Evolutionary conservation across 2,113 vertebrate genomes (phyloP).

Genomic region (Lampris incognitus): DNA sequence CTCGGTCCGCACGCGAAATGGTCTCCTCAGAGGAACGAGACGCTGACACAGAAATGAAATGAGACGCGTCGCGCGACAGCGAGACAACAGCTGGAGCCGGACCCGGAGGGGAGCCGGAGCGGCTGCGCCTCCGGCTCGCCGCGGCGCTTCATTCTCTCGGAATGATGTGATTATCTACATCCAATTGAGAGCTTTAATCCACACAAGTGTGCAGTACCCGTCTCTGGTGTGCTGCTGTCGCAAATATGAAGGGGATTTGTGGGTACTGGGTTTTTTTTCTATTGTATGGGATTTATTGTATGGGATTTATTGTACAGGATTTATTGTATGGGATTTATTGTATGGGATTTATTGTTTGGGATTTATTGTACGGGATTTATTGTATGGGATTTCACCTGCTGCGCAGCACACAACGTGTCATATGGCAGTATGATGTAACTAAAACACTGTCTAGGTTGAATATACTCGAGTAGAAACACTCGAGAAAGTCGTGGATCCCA

Average conservation of each 20-base stretch:
- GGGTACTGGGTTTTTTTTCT: neutral
- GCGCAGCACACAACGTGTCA: neutral
- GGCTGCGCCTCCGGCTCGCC: no score
- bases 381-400: neutral
- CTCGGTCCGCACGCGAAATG: neutral
- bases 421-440: no score
- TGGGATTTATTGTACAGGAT: no score
- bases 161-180: neutral
- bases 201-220: neutral
- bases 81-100: no score
- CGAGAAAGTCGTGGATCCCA: neutral
- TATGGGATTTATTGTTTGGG: no score
- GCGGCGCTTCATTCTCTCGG: neutral
- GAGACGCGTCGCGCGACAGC: no score
- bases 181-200: neutral
- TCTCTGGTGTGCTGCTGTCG: neutral
- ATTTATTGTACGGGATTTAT: no score
- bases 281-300: neutral
- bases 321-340: no score
- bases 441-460: no score
- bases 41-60: no score
- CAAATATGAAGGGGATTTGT: neutral
- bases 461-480: neutral
- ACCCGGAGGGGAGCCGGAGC: no score
- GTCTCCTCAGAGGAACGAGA: neutral